Evolutionary conservation across 1,140 invertebrate genomes (phyloP).

Genomic region (Cyclina sinensis): DNA sequence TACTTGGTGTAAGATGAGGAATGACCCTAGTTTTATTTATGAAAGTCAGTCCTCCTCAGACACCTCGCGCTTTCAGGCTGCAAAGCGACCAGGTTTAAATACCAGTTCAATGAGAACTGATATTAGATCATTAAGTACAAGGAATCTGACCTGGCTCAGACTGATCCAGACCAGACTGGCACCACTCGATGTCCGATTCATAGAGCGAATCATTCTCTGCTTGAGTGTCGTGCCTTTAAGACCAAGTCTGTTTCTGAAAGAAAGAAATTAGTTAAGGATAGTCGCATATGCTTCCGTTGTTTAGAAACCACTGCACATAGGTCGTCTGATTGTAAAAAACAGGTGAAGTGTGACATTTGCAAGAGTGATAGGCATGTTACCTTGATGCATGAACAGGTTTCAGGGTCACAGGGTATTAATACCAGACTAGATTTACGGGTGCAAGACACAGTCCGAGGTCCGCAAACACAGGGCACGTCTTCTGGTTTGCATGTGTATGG

Average conservation of each 20-base stretch:
- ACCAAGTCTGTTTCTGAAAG: not conserved
- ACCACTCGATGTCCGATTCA: not conserved
- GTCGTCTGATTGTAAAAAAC: not conserved
- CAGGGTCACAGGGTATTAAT: not conserved
- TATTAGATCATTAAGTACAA: no score
- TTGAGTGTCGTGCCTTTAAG: not conserved
- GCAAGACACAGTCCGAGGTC: not conserved
- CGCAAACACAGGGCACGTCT: not conserved
- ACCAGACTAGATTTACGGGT: not conserved
- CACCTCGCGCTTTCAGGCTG: not conserved
- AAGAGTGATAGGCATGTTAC: not conserved
- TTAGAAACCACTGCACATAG: not conserved
- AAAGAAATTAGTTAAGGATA: not conserved
- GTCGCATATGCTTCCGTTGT: not conserved
- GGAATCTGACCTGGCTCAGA: no score
- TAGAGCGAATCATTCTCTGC: not conserved
- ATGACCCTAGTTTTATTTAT: constrained; percentile 69
- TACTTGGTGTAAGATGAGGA: constrained; percentile 54
- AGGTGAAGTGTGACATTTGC: not conserved
- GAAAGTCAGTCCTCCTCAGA: not conserved
- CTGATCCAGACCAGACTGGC: no score
- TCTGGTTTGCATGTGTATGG: not conserved
- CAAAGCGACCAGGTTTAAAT: not conserved
- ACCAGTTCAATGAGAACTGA: no score
- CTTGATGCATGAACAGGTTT: not conserved